These are phyloP conservation scores for Drosophila nasuta DNA, from an alignment of 1,140 invertebrate species.

Conservation along the genomic window DNA sequence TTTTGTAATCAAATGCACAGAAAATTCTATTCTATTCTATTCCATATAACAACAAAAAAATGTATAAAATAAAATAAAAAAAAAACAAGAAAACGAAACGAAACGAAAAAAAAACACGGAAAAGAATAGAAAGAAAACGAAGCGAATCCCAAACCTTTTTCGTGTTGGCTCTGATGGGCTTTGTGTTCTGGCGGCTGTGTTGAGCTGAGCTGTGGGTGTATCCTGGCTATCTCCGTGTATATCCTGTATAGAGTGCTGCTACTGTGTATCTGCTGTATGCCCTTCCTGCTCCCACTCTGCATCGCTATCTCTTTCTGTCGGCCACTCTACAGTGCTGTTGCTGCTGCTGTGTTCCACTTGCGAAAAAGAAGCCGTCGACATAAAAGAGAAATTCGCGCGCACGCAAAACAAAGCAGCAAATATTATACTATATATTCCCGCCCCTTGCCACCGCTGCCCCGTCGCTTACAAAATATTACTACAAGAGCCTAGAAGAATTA, in stretches of 20 bases:
- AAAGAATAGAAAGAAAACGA: slow-evolving; percentile 31
- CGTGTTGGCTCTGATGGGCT: slow-evolving; percentile 73
- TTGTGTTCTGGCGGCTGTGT: slow-evolving; percentile 53
- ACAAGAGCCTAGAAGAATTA: slow-evolving; percentile 70
- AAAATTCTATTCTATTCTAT: slow-evolving; percentile 78
- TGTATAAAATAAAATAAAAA: slow-evolving; percentile 36
- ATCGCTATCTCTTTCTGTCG: background rate
- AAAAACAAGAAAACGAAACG: background rate
- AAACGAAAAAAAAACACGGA: slow-evolving; percentile 16
- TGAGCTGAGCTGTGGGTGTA: slow-evolving; percentile 28
- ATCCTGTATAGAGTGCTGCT: slow-evolving; percentile 17
- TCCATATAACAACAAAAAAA: slow-evolving; percentile 43
- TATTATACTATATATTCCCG: slow-evolving; percentile 48
- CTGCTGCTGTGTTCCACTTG: slow-evolving; percentile 58
- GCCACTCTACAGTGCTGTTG: slow-evolving; percentile 17
- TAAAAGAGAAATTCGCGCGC: slow-evolving; percentile 53
- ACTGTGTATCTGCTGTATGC: slow-evolving; percentile 27
- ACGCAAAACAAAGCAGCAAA: slow-evolving; percentile 62
- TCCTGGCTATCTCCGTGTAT: slow-evolving; percentile 29
- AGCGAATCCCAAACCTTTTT: slow-evolving; percentile 72
- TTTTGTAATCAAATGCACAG: slow-evolving; percentile 81
- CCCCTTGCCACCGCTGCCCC: background rate
- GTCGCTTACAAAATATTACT: slow-evolving; percentile 61
- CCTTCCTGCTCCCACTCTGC: background rate
- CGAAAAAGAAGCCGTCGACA: slow-evolving; percentile 28